Conservation (phyloP, 1,140 invertebrate species). For the Penaeus vannamei region DNA sequence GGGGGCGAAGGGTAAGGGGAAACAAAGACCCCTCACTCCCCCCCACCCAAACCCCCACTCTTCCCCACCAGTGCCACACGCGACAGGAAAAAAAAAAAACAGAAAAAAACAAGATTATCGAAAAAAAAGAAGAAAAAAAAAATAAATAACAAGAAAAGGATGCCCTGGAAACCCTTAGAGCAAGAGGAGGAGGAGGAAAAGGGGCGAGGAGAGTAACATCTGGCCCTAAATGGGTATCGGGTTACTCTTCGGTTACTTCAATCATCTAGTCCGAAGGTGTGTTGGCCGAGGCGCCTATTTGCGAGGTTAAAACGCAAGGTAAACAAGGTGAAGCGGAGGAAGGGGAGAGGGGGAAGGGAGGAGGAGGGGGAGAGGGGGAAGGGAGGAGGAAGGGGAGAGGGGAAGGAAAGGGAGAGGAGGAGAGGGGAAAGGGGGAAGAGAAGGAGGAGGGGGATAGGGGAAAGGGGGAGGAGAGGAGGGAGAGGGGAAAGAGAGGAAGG, state of each 20-base stretch:
- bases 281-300: constrained; percentile 1
- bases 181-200: background rate
- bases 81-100: constrained; percentile 1
- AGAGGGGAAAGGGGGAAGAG: background rate
- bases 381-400: background rate
- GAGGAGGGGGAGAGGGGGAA: background rate
- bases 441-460: background rate
- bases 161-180: no score
- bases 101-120: no score
- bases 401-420: background rate
- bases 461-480: background rate
- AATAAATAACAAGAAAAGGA: no score
- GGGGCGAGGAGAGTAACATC: constrained; percentile 27
- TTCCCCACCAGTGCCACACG: no score
- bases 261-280: constrained; percentile 18
- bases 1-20: background rate
- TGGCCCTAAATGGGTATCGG: constrained; percentile 17
- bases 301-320: constrained; percentile 50
- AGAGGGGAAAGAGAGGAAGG: background rate
- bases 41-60: no score
- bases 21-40: no score
- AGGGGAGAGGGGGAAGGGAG: background rate
- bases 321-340: background rate
- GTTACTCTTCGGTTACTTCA: constrained; percentile 50
- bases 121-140: no score